Evolutionary conservation across 2,888 invertebrate species (phyloP), one percentile per base, ranked within the genome.

Genomic region (Helleia helle): DNA sequence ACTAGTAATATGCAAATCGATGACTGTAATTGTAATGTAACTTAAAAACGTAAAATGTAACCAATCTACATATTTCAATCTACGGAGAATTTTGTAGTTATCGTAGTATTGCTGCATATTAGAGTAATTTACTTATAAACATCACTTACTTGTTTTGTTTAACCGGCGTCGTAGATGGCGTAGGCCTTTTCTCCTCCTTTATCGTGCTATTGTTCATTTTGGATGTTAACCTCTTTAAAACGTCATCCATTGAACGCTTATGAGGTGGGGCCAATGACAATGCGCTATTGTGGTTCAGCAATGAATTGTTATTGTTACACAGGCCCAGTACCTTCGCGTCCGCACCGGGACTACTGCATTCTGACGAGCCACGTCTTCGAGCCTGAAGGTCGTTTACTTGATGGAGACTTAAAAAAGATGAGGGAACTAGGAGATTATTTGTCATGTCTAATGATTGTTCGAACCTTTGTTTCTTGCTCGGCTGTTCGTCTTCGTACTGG

Each of bases 221-320:
- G 48, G 93, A 93, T 51, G 93, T 94, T 56, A 93, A 87, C 71
- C 93, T 89, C 76, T 94, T 93, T 40, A 95, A 86, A 30, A 96
- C 95, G 84, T 95, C 94, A 84, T 96, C 95, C 95, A 96, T 95
- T 47, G 94, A 93, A 72, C 92, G 86, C 77, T 93, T 93, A 55
- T 88, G 86, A 46, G 89, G 88, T 43, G 87, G 68, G 4, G 69
- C 73, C 6, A 85, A 58, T 28, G 83, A 73, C 58, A 83, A 64
- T 48, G 86, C 85, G 47, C 81, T 85, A 62, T 89, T 89, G 56
- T 89, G 89, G 62, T 89, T 89, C 63, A 87, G 76, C 68, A 89
- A 73, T 62, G 88, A 88, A 71, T 86, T 88, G 65, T 89, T 91
- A 56, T 88, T 87, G 60, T 89, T 89, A 62, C 88, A 87, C 49